phyloP scores from a whole-genome alignment of 1,140 invertebrate species.

The Bathynomus jamesi region DNA sequence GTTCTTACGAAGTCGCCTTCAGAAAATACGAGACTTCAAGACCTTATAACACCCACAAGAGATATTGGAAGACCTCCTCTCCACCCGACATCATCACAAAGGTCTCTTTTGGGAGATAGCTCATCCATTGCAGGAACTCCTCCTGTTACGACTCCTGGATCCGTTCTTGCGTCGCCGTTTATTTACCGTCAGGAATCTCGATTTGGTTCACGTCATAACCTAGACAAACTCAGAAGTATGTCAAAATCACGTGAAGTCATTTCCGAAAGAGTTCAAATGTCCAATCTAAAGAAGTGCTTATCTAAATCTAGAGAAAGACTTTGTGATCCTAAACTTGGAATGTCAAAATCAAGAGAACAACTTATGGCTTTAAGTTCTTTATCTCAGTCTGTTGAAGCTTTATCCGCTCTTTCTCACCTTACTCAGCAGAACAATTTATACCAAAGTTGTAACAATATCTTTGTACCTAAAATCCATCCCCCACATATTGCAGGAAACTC shows the following conservation, averaged over 20 bases:
- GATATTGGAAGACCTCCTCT: constrained; percentile 9
- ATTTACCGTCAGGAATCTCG: constrained; percentile 19
- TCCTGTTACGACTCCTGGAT: neutral
- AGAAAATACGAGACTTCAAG: neutral
- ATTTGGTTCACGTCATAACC: constrained; percentile 23
- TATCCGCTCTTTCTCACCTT: constrained; percentile 26
- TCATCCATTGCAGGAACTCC: neutral
- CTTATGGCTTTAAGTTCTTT: constrained; percentile 25
- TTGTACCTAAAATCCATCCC: constrained; percentile 23
- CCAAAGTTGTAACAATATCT: constrained; percentile 34
- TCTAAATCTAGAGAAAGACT: constrained; percentile 46
- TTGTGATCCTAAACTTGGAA: constrained; percentile 35
- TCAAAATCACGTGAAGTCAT: constrained; percentile 54
- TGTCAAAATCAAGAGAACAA: constrained; percentile 30
- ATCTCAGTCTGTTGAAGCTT: constrained; percentile 32
- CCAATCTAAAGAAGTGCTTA: constrained; percentile 40
- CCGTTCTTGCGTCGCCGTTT: neutral
- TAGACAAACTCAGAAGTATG: constrained; percentile 40
- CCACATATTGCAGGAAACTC: constrained; percentile 22
- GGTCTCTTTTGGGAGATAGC: neutral
- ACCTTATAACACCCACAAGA: constrained; percentile 12
- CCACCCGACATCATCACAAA: constrained; percentile 8
- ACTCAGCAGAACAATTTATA: constrained; percentile 30
- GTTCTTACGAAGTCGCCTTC: constrained; percentile 10
- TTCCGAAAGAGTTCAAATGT: constrained; percentile 49